Evolutionary conservation across 2,888 invertebrate species (phyloP), one percentile per base, ranked within the genome.

Genomic region (Troglohyphantes excavatus): DNA sequence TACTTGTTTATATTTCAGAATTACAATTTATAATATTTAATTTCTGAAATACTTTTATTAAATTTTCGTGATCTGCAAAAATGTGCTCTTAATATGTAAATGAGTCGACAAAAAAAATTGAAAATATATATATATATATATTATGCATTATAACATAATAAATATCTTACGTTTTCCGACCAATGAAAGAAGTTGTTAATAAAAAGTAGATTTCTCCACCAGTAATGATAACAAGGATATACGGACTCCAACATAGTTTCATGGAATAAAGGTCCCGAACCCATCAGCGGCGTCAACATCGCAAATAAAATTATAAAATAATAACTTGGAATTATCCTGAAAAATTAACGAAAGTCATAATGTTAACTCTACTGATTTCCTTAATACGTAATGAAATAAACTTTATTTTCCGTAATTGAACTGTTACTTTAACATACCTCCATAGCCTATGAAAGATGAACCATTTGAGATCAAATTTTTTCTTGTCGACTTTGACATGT

Each of bases 171-270:
- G n/a, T n/a, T n/a, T n/a, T n/a, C n/a, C n/a, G n/a, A n/a, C n/a
- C 61, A 33, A 23, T 72, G 63, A 46, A 13, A 90, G 11, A 84
- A 84, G 27, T 90, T 90, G 23, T 88, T 88, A 29, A 90, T 89
- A 13, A 88, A 90, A 6, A 90, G 70, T 11, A 90, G 26, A 53
- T 87, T 88, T 65, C 78, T 90, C 90, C 90, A 90, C 88, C 90
- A 88, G 9, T 88, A 83, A n/a, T 27, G 43, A n/a, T 65, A 68
- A 13, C 90, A 90, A 17, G 53, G 70, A 19, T 67, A 21, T 13
- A 83, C 33, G 19, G 81, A 67, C 3, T 68, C 67, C 13, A 29
- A 27, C 81, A 81, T 68, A 0, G 83, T 72, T 39, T 83, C 61
- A n/a, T 83, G 23, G 46, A 88, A 90, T 19, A 70, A 19, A 21